Conservation (phyloP, 2,888 invertebrate genomes). For the Zaprionus lineosus region DNA sequence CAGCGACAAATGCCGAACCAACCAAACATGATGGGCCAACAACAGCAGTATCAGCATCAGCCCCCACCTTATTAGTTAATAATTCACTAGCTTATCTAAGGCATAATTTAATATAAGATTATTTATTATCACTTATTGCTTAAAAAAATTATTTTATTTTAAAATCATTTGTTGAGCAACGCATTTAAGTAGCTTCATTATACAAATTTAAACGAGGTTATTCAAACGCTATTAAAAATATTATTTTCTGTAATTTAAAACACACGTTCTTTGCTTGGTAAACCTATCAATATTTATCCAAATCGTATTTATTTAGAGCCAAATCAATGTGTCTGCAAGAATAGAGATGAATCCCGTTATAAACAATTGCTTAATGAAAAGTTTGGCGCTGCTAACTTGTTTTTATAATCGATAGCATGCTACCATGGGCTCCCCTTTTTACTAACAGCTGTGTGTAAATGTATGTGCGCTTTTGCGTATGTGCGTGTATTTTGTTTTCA, state of each 20-base stretch:
- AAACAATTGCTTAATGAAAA: too few species aligned
- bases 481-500: slow-evolving; percentile 25
- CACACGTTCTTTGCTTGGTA: too few species aligned
- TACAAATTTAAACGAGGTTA: too few species aligned
- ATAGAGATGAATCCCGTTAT: too few species aligned
- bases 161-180: not conserved
- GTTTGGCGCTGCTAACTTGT: slow-evolving; percentile 26
- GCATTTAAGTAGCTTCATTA: not conserved
- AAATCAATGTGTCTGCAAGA: too few species aligned
- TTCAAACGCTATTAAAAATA: too few species aligned
- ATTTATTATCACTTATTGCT: slow-evolving; percentile 63
- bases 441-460: slow-evolving; percentile 49
- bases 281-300: too few species aligned
- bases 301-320: too few species aligned
- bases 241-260: too few species aligned
- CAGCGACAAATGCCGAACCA: slow-evolving; percentile 85
- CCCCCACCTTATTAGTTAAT: slow-evolving; percentile 61
- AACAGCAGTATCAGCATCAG: slow-evolving; percentile 83
- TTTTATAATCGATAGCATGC: slow-evolving; percentile 10
- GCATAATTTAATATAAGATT: slow-evolving; percentile 38
- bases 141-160: slow-evolving; percentile 56
- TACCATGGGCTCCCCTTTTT: too few species aligned
- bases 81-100: slow-evolving; percentile 38
- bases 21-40: slow-evolving; percentile 81
- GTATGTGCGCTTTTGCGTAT: slow-evolving; percentile 7